Base-by-base conservation (phyloP, 1,140 invertebrate genomes). In the Berghia stephanieae region DNA sequence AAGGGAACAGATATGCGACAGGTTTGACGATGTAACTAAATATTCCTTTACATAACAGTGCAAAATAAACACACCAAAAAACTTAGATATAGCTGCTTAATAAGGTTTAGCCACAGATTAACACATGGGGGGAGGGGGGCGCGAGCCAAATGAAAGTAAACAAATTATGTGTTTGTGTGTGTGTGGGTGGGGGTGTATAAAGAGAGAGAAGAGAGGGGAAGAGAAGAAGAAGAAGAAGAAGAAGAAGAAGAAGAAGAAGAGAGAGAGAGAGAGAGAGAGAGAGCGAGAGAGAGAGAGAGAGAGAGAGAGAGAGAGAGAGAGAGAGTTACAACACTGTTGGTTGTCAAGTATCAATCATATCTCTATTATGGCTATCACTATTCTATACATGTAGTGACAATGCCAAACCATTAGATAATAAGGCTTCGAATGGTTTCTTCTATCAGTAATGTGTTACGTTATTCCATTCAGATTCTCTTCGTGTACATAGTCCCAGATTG, bases 101-200 rank as follows among this genome's bases (percentile, higher is more conserved):
- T n/a, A n/a, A n/a, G n/a, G n/a, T n/a, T n/a, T n/a, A n/a, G n/a
- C n/a, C n/a, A n/a, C n/a, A n/a, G n/a, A n/a, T n/a, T n/a, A n/a
- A n/a, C n/a, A n/a, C n/a, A n/a, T n/a, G n/a, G n/a, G n/a, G n/a
- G n/a, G n/a, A n/a, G n/a, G n/a, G n/a, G n/a, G n/a, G n/a, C n/a
- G n/a, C n/a, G n/a, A n/a, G n/a, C n/a, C n/a, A n/a, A n/a, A n/a
- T n/a, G n/a, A n/a, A n/a, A n/a, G n/a, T n/a, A n/a, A n/a, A n/a
- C n/a, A n/a, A n/a, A n/a, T n/a, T 68, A 43, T 69, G 67, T 69
- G 67, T 69, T 38, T 69, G 67, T 43, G 67, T 69, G 67, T 69
- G 69, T 46, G 42, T 71, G 42, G 24, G 69, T 71, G 67, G 3
- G 8, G 4, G 67, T 42, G 67, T 3, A 67, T 27, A 6, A 60